A percentile compares a stretch with the other conserved stretches of the same genome.
These are phyloP conservation scores for Mystacides longicornis DNA, from an alignment of 2,888 invertebrate species.

Conservation along the genomic window DNA sequence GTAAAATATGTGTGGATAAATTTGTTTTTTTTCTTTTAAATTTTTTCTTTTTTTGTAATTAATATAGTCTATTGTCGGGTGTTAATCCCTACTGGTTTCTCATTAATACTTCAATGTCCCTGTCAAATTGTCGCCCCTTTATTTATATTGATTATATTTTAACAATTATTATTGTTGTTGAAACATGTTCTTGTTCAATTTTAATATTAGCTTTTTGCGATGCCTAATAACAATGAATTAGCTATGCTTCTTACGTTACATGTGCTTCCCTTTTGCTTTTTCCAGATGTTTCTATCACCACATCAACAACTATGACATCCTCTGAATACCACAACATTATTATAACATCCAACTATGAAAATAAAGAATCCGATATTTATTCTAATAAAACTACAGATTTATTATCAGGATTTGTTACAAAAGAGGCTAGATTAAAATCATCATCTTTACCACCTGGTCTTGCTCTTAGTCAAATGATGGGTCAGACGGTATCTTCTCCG, in stretches of 20 bases:
- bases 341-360: conserved; percentile 21
- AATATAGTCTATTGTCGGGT: too few relatives aligned
- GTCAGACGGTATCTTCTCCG: conserved; percentile 44
- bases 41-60: too few relatives aligned
- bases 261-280: conserved; percentile 20
- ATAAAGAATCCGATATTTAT: conserved; percentile 9
- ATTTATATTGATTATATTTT: too few relatives aligned
- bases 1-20: too few relatives aligned
- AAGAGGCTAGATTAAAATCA: conserved; percentile 53
- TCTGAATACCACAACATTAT: conserved; percentile 16
- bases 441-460: conserved; percentile 58
- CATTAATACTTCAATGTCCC: too few relatives aligned
- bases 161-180: too few relatives aligned
- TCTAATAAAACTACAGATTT: conserved; percentile 17
- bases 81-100: too few relatives aligned
- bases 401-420: conserved; percentile 32
- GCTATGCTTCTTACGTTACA: conserved; percentile 22
- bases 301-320: conserved; percentile 8
- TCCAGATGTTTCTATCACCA: conserved; percentile 20
- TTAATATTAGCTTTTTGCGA: not conserved
- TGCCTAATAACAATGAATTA: conserved; percentile 15
- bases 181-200: too few relatives aligned
- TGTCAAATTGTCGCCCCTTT: too few relatives aligned
- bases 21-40: too few relatives aligned
- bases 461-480: conserved; percentile 45